Evolutionary conservation across 2,888 invertebrate genomes (phyloP), one percentile per base, ranked within the genome.

Genomic region (Clusia tigrina): DNA sequence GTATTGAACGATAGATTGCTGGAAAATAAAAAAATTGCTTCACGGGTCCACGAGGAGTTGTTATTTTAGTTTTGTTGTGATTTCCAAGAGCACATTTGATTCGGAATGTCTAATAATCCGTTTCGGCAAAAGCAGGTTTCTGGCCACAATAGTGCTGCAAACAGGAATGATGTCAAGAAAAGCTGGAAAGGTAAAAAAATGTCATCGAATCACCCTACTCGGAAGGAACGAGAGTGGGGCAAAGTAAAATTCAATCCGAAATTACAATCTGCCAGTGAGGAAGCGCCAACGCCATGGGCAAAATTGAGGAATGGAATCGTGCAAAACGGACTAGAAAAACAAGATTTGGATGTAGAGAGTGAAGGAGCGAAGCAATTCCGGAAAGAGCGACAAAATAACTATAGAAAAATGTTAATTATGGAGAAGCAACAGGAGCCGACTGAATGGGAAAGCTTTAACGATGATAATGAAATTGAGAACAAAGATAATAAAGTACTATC

Each of bases 201-300:
- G n/a, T n/a, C n/a, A n/a, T n/a, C n/a, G n/a, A n/a, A n/a, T n/a
- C n/a, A n/a, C n/a, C n/a, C n/a, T n/a, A n/a, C n/a, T 20, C 3
- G 15, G 54, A 68, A 65, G 24, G 65, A 62, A 53, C 15, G 55
- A 5, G 54, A 56, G 18, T 80, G 78, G 81, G 81, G 81, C 2
- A 65, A 73, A 60, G 25, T 24, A 0, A 78, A 78, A 63, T 78
- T 78, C 20, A 71, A 64, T 18, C 78, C 81, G 10, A 48, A 23
- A 20, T 58, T 65, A 1, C 58, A 58, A 48, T 37, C 51, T 15
- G 63, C 60, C 12, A 26, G 57, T 1, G 60, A 63, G 23, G 74
- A 74, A 26, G 15, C 58, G n/a, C 65, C 82, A 6, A 74, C 73
- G 12, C 79, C 81, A 2, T 83, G 83, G 81, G 62, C 69, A 0